A percentile compares a stretch with the other conserved stretches of the same genome.
Conservation (phyloP, 2,113 vertebrate genomes). For the Brachyistius frenatus region DNA sequence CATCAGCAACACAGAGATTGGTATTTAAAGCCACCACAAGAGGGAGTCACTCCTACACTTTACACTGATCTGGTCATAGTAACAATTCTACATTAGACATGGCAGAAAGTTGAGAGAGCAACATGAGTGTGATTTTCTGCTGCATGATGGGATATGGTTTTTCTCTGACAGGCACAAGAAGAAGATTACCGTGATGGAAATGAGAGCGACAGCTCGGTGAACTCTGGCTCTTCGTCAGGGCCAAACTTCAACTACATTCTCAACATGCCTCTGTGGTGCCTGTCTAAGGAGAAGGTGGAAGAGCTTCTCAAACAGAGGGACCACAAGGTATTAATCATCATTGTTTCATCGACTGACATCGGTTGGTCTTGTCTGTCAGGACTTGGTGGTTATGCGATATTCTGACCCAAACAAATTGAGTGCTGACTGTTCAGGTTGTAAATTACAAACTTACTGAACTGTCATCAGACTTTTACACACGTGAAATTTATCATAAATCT, state of each 20-base stretch:
- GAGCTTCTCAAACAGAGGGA: slow-evolving; percentile 96
- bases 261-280: slow-evolving; percentile 98
- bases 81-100: neutral
- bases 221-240: slow-evolving; percentile 90
- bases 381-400: neutral
- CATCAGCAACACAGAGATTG: neutral
- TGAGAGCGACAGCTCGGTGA: slow-evolving; percentile 91
- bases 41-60: too few species aligned
- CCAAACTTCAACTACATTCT: slow-evolving; percentile 99
- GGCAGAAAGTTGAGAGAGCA: neutral
- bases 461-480: too few species aligned
- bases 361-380: neutral
- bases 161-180: slow-evolving; percentile 86
- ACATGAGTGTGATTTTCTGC: neutral
- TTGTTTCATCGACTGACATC: too few species aligned
- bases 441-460: too few species aligned
- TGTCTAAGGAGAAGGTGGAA: slow-evolving; percentile 98
- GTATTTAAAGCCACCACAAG: neutral
- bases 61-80: neutral
- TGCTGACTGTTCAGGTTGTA: too few species aligned
- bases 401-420: too few species aligned
- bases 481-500: too few species aligned
- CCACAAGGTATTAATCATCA: slow-evolving; percentile 86
- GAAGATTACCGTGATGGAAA: slow-evolving; percentile 89
- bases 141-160: neutral